A percentile compares a stretch with the other conserved stretches of the same genome.
Evolutionary conservation across 2,797 vertebrate genomes (phyloP).

Genomic region (Malacoraja senta): DNA sequence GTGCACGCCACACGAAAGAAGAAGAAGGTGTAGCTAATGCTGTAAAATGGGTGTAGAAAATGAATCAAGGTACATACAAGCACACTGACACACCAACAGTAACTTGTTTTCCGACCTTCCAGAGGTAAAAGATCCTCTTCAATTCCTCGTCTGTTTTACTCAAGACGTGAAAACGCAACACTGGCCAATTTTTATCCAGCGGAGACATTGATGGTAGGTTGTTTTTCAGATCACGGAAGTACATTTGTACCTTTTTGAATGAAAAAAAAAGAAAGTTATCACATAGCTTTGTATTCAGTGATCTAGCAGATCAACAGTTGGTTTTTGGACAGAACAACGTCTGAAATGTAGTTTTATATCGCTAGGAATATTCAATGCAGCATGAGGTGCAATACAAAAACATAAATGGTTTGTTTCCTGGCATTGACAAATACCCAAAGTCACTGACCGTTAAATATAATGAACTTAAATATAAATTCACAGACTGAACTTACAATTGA

Average conservation of each 20-base stretch:
- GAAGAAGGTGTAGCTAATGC: neutral
- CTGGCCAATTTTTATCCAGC: constrained; percentile 53
- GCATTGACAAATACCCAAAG: neutral
- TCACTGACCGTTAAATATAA: neutral
- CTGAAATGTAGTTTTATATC: neutral
- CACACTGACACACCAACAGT: neutral
- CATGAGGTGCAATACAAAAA: neutral
- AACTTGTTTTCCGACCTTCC: constrained; percentile 54
- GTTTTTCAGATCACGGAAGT: constrained; percentile 51
- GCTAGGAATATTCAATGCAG: neutral
- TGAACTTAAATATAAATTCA: neutral
- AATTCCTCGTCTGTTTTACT: constrained; percentile 49
- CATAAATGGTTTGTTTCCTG: neutral
- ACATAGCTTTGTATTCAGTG: neutral
- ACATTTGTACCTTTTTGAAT: constrained; percentile 52
- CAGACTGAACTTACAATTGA: constrained; percentile 55
- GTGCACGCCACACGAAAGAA: no score
- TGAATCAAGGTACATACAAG: neutral
- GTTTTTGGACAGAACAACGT: neutral
- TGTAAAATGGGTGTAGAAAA: neutral
- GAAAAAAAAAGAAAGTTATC: neutral
- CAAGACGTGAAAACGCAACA: constrained; percentile 52
- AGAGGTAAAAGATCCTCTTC: constrained; percentile 54
- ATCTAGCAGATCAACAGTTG: neutral
- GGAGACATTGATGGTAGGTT: constrained; percentile 50